Base-by-base conservation (phyloP, 2,888 invertebrate genomes). In the Dyspetes luteomarginatus region DNA sequence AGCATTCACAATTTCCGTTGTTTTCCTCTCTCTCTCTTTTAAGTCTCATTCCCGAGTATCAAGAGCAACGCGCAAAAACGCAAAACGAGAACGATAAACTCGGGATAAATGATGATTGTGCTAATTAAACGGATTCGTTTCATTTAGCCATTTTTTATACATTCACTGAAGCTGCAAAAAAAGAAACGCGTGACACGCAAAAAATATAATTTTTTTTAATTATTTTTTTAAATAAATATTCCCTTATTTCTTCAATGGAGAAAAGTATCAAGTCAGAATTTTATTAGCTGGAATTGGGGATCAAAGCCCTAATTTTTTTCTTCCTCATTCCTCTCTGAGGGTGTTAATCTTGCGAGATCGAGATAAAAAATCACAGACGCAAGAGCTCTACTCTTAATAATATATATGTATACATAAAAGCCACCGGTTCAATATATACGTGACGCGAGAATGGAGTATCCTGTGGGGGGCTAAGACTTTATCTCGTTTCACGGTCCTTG, bases 401-500 rank as follows among this genome's bases (percentile, higher is more conserved):
- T 43, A 56, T n/a, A 43, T 48, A 43, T 48, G 22, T 48, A 17
- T 28, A 62, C 22, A 62, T 72, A 52, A 60, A 62, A 78, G 73
- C 36, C 50, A 36, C 58, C 64, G n/a, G 58, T 50, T 24, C 58
- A 64, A 75, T 75, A 58, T 48, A 69, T 58, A 58, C 19, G 30
- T 52, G 69, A 65, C 55, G 19, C 45, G 60, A 72, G 62, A 81
- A 81, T 72, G 30, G 62, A 76, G 80, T 80, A 67, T 81, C 80
- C 62, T 62, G 67, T 60, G 56, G 76, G 28, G 28, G 58, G 55
- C 81, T 84, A 82, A 82, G 83, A 85, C 85, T 81, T 73, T 68
- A 86, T 85, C 84, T 87, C 83, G 86, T 87, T 87, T 86, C 86
- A 87, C 86, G 87, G 84, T 84, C 81, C 78, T 80, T 80, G 78